Base-by-base conservation (phyloP, 2,113 vertebrate species). In the Marmota monax region DNA sequence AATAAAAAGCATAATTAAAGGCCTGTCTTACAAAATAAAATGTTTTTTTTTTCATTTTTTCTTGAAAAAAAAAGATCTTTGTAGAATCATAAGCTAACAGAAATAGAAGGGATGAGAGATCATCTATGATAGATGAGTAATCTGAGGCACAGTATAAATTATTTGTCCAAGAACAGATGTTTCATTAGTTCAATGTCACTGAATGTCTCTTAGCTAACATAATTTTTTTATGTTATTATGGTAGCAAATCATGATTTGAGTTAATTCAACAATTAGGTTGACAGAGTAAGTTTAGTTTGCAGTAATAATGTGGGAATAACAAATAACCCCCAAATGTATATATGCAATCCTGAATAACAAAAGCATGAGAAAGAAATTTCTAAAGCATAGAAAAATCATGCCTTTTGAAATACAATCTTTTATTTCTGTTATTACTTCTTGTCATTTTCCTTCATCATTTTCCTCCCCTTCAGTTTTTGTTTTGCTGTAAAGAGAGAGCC, bases 1-100 rank as follows among this genome's bases (percentile, higher is more conserved):
- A 73, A 87, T 61, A 58, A 70, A 90, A 90, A 58, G 29, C 45
- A 74, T 56, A 88, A 95, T n/a, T 82, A 63, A 94, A 91, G 51
- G 0, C 2, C 56, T 72, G 5, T 10, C 32, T 88, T 61, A 1
- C 25, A 20, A 84, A 84, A 45, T 37, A 23, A 90, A 86, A 79
- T 84, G 4, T 39, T 63, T 14, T 20, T 7, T 58, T 82, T 82
- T 27, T 82, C n/a, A 79, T 89, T 92, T 87, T 42, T 78, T 74
- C 69, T 42, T 77, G n/a, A 39, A 11, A 34, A 51, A 82, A 92
- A 82, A 61, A 92, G 48, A 78, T 61, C 56, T 37, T 63, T 32
- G 72, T 32, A 80, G 4, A 78, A 20, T 93, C 42, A 29, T 48
- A 94, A 92, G 11, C 34, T 83, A 18, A 67, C 53, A 58, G 23